Conservation (phyloP, 2,797 vertebrate genomes). For the Betta splendens region DNA sequence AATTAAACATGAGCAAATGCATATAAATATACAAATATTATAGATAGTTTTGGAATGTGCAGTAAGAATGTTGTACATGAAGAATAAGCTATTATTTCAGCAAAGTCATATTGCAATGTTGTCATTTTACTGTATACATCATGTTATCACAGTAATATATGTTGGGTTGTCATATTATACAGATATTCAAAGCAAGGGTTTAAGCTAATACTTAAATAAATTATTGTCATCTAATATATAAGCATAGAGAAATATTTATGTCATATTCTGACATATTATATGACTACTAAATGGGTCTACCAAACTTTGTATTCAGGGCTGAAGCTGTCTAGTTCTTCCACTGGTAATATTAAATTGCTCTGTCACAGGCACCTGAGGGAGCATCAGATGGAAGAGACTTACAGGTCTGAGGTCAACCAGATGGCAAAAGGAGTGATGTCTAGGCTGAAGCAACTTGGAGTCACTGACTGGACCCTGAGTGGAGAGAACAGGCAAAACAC, state of each 20-base stretch:
- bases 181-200: not conserved
- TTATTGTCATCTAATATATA: too few species aligned
- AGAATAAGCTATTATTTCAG: not conserved
- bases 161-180: not conserved
- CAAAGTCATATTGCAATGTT: not conserved
- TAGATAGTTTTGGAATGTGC: not conserved
- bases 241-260: not conserved
- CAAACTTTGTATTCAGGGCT: not conserved
- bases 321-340: not conserved
- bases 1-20: constrained; percentile 2
- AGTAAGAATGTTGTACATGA: constrained; percentile 17
- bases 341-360: constrained; percentile 13
- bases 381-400: constrained; percentile 31
- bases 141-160: not conserved
- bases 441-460: constrained; percentile 40
- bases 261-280: not conserved
- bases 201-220: too few species aligned
- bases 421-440: constrained; percentile 48
- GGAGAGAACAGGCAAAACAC: constrained; percentile 16
- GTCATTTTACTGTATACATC: not conserved
- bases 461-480: not conserved
- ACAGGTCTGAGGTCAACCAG: constrained; percentile 34
- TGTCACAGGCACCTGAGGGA: constrained; percentile 49
- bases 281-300: not conserved
- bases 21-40: not conserved